Evolutionary conservation across 1,140 invertebrate genomes (phyloP).

Genomic region (Ephestia elutella): DNA sequence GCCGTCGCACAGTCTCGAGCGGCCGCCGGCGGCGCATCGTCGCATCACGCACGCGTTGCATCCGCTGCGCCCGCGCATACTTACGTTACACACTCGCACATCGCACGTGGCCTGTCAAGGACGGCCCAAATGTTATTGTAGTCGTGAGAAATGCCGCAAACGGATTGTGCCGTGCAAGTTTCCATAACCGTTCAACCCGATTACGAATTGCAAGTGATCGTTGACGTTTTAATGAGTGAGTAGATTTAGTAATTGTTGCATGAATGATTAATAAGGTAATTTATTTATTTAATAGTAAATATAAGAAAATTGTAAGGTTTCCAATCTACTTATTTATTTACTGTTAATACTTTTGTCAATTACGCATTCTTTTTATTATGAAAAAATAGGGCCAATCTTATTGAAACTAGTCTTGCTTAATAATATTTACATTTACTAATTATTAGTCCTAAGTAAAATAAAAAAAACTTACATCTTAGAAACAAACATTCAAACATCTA

Average conservation of each 20-base stretch:
- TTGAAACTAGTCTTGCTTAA: too few species aligned
- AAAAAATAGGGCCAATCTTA: too few species aligned
- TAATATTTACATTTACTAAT: too few species aligned
- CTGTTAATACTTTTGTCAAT: too few species aligned
- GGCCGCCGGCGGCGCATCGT: constrained; percentile 42
- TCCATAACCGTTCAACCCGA: constrained; percentile 64
- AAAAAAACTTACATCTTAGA: too few species aligned
- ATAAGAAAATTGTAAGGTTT: too few species aligned
- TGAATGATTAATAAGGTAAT: neutral
- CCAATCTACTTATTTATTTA: too few species aligned
- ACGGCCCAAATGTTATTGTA: constrained; percentile 34
- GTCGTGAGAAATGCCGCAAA: constrained; percentile 61
- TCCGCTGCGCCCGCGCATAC: constrained; percentile 14
- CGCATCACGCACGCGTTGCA: constrained; percentile 37
- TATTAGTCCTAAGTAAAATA: too few species aligned
- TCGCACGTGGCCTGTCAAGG: constrained; percentile 16
- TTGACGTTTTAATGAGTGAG: constrained; percentile 73
- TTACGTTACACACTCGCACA: constrained; percentile 2
- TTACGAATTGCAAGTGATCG: constrained; percentile 57
- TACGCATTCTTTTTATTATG: too few species aligned
- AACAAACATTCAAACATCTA: too few species aligned
- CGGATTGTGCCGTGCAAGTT: constrained; percentile 64
- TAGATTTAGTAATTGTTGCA: constrained; percentile 19
- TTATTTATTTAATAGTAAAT: constrained; percentile 1
- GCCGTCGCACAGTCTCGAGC: constrained; percentile 69